A percentile compares a stretch with the other conserved stretches of the same genome.
Evolutionary conservation across 2,888 invertebrate genomes (phyloP).

Genomic region (Perithous albicinctus): DNA sequence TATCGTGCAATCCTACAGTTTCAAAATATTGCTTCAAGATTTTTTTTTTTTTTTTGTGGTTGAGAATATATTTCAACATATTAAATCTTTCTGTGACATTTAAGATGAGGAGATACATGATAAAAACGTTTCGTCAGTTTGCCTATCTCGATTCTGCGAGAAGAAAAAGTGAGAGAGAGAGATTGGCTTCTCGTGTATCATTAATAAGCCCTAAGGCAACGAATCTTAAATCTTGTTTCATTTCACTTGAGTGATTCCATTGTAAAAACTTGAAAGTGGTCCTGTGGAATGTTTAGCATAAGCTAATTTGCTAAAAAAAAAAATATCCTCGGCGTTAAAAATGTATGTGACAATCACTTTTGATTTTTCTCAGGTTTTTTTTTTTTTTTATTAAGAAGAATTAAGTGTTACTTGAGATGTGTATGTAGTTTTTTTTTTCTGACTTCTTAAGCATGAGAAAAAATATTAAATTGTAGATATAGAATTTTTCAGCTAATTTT

Average conservation of each 20-base stretch:
- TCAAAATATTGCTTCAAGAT: not conserved
- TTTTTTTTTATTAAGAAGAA: too few relatives aligned
- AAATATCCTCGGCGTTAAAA: not conserved
- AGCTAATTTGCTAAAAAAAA: not conserved
- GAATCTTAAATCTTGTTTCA: not conserved
- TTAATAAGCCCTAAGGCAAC: not conserved
- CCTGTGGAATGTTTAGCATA: not conserved
- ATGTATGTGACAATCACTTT: too few relatives aligned
- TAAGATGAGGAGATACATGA: not conserved
- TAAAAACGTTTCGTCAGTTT: not conserved
- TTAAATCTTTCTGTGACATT: constrained; percentile 8
- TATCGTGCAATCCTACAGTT: not conserved
- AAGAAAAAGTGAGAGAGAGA: not conserved
- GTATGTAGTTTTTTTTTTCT: too few relatives aligned
- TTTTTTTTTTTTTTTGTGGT: not conserved
- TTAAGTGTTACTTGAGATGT: too few relatives aligned
- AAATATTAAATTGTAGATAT: too few relatives aligned
- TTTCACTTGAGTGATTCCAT: not conserved
- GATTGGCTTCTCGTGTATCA: too few relatives aligned
- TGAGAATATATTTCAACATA: not conserved
- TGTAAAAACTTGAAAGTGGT: not conserved
- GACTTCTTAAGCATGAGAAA: too few relatives aligned
- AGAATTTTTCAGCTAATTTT: too few relatives aligned
- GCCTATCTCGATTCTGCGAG: not conserved
- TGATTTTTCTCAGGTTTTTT: too few relatives aligned